Evolutionary conservation across 2,888 invertebrate genomes (phyloP).

Genomic region (Pterostichus niger): DNA sequence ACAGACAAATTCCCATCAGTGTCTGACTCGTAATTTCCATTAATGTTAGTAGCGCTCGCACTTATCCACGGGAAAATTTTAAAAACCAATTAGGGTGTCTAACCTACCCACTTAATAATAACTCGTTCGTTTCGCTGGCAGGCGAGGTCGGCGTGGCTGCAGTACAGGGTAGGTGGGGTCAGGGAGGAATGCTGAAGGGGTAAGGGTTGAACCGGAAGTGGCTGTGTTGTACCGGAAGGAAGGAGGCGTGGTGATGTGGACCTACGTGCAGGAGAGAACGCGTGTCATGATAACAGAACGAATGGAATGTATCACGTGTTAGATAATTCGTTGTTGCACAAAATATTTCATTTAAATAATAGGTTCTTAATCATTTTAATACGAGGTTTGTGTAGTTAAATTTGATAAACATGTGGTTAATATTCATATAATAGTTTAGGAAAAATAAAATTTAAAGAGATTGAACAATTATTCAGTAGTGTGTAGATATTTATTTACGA

Average conservation of each 20-base stretch:
- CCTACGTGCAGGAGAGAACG: constrained; percentile 22
- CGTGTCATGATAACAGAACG: background rate
- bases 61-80: constrained; percentile 56
- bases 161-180: constrained; percentile 19
- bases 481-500: too few species aligned
- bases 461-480: too few species aligned
- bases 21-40: constrained; percentile 64
- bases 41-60: constrained; percentile 44
- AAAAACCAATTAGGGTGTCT: constrained; percentile 64
- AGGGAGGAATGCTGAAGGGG: constrained; percentile 17
- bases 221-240: constrained; percentile 74
- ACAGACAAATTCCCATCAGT: constrained; percentile 47
- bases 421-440: too few species aligned
- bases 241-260: constrained; percentile 69
- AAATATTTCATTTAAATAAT: too few species aligned
- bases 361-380: too few species aligned
- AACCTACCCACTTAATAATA: constrained; percentile 62
- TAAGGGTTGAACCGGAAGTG: constrained; percentile 72
- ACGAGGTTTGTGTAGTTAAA: too few species aligned
- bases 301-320: background rate
- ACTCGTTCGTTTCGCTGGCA: constrained; percentile 61
- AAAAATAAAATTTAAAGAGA: too few species aligned
- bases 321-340: background rate
- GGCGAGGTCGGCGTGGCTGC: constrained; percentile 15
- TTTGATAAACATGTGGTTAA: too few species aligned